Evolutionary conservation across 2,113 vertebrate species (phyloP).

Genomic region (Eupsittula cactorum): DNA sequence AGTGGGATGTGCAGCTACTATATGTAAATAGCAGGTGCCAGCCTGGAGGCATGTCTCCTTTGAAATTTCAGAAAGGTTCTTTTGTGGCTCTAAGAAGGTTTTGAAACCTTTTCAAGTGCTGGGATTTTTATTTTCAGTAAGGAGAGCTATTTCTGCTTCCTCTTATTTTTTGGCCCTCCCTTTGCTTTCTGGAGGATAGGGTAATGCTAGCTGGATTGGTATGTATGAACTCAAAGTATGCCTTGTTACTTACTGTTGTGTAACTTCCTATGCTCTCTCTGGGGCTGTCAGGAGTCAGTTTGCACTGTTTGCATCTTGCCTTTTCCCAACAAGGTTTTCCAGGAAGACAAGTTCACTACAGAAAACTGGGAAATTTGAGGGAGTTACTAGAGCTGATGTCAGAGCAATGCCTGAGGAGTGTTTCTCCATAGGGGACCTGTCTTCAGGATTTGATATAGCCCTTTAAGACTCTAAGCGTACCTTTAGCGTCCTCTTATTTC

Average conservation of each 20-base stretch:
- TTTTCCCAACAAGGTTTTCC: not conserved
- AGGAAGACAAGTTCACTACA: not conserved
- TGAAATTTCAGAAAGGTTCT: slow-evolving; percentile 8
- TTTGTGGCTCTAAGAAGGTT: not conserved
- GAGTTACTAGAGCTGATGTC: slow-evolving; percentile 3
- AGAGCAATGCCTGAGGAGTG: not conserved
- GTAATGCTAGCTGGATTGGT: not conserved
- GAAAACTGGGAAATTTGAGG: not conserved
- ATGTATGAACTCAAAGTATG: not conserved
- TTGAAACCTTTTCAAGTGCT: not conserved
- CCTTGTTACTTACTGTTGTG: not conserved
- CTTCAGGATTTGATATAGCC: slow-evolving; percentile 1
- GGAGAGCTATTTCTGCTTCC: not conserved
- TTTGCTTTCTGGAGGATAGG: not conserved
- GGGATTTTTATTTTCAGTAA: not conserved
- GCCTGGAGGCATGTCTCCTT: not conserved
- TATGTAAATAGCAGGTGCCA: not conserved
- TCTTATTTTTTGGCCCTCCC: not conserved
- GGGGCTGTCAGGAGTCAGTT: not conserved
- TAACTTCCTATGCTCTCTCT: not conserved
- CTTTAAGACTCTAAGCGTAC: not conserved
- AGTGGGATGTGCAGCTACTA: not conserved
- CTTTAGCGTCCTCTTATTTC: slow-evolving; percentile 1
- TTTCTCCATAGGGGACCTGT: not conserved
- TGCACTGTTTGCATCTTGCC: not conserved